phyloP scores from a whole-genome alignment of 1,140 invertebrate genomes.

The Drosophila gunungcola region DNA sequence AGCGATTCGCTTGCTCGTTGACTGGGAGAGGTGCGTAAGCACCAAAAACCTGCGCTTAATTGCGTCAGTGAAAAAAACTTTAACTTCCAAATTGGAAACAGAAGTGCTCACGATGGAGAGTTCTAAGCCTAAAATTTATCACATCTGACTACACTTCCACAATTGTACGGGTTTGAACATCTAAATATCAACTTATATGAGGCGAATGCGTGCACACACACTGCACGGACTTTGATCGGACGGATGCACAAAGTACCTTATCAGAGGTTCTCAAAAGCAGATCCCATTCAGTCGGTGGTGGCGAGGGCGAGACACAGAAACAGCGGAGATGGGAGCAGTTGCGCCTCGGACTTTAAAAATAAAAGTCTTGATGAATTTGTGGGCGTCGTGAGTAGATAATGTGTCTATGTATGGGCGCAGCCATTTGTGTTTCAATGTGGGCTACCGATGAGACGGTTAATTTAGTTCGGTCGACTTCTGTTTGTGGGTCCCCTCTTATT shows the following conservation, averaged over 20 bases:
- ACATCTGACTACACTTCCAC: not conserved
- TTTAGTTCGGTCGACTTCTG: not conserved
- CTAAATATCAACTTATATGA: constrained; percentile 12
- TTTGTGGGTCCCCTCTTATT: no score
- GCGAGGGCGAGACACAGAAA: not conserved
- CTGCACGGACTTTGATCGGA: constrained; percentile 29
- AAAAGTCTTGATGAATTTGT: constrained; percentile 15
- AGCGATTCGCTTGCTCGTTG: no score
- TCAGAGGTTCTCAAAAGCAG: constrained; percentile 17
- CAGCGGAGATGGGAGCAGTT: not conserved
- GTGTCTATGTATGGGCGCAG: constrained; percentile 24
- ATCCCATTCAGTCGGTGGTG: constrained; percentile 14
- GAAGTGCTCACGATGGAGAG: not conserved
- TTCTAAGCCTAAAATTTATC: constrained; percentile 8
- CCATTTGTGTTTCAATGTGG: not conserved
- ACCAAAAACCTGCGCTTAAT: not conserved
- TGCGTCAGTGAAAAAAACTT: no score
- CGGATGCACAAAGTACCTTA: constrained; percentile 32
- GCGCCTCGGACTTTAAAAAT: constrained; percentile 1
- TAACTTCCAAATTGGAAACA: not conserved
- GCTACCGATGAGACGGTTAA: constrained; percentile 1
- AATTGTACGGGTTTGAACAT: not conserved
- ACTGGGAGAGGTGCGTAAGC: not conserved
- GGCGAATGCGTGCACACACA: constrained; percentile 21
- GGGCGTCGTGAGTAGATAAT: constrained; percentile 23